These are phyloP conservation scores for Adela reaumurella DNA, from an alignment of 2,888 invertebrate species.

Conservation along the genomic window DNA sequence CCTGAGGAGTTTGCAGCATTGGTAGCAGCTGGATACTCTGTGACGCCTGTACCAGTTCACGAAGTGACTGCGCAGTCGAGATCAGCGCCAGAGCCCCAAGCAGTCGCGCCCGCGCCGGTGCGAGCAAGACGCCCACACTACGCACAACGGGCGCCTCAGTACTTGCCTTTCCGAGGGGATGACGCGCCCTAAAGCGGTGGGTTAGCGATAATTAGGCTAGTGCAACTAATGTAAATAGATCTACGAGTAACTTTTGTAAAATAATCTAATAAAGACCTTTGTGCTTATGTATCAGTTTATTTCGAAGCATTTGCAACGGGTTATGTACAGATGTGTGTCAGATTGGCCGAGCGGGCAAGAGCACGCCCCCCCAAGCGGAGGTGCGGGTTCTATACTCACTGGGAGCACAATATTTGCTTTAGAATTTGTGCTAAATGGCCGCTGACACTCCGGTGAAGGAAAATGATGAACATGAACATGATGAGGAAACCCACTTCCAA, in stretches of 20 bases:
- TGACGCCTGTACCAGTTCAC: constrained; percentile 46
- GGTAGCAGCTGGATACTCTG: constrained; percentile 47
- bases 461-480: too few species aligned
- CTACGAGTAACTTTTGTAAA: background rate
- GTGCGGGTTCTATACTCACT: too few species aligned
- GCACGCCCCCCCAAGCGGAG: too few species aligned
- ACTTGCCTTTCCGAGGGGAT: constrained; percentile 42
- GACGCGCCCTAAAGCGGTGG: constrained; percentile 33
- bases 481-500: too few species aligned
- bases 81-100: constrained; percentile 24
- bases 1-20: constrained; percentile 49
- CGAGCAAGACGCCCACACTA: constrained; percentile 21
- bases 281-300: too few species aligned
- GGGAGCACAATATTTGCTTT: too few species aligned
- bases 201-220: background rate
- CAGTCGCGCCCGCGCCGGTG: constrained; percentile 16
- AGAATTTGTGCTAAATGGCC: too few species aligned
- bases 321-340: too few species aligned
- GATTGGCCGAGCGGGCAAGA: too few species aligned
- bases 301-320: too few species aligned
- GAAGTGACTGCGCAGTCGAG: constrained; percentile 35
- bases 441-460: too few species aligned
- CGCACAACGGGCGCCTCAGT: constrained; percentile 34
- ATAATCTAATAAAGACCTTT: background rate
- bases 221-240: background rate